Percentiles rank a stretch among this genome's conserved stretches.
These are phyloP conservation scores for Epinephelus fuscoguttatus DNA, from an alignment of 2,113 vertebrate species.

Conservation along the genomic window DNA sequence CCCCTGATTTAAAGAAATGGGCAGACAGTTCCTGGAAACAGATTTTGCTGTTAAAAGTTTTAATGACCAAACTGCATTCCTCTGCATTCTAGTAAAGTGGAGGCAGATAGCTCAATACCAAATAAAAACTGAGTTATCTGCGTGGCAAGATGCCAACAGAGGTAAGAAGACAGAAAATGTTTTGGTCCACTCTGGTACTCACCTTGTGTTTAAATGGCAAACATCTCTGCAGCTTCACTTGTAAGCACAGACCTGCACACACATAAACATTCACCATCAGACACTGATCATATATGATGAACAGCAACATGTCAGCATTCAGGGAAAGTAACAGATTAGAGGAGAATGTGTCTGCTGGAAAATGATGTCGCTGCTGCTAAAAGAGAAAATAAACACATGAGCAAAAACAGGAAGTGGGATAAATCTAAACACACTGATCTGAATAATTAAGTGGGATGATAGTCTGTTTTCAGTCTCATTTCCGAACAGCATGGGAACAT, in stretches of 20 bases:
- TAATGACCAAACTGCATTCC: too few species aligned
- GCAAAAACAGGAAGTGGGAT: not conserved
- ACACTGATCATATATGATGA: not conserved
- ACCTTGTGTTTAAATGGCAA: conserved; percentile 99
- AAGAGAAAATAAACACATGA: not conserved
- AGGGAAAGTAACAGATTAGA: not conserved
- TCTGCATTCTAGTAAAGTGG: too few species aligned
- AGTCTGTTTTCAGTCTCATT: too few species aligned
- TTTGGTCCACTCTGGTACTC: conserved; percentile 43
- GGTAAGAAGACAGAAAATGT: not conserved
- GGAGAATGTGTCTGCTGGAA: not conserved
- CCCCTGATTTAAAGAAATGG: not conserved
- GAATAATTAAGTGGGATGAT: not conserved
- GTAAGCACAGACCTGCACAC: conserved; percentile 92
- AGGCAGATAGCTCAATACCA: not conserved
- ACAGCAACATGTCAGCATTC: not conserved
- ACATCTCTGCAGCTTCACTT: conserved; percentile 96
- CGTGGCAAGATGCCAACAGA: not conserved
- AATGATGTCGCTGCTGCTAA: not conserved
- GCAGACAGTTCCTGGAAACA: too few species aligned
- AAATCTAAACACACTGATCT: not conserved
- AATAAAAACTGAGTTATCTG: not conserved
- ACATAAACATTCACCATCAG: conserved; percentile 22
- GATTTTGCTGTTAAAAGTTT: too few species aligned
- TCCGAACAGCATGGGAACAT: too few species aligned